A percentile compares a stretch with the other conserved stretches of the same genome.
These are phyloP conservation scores for Pyxicephalus adspersus DNA, from an alignment of 2,113 vertebrate species.

Conservation along the genomic window DNA sequence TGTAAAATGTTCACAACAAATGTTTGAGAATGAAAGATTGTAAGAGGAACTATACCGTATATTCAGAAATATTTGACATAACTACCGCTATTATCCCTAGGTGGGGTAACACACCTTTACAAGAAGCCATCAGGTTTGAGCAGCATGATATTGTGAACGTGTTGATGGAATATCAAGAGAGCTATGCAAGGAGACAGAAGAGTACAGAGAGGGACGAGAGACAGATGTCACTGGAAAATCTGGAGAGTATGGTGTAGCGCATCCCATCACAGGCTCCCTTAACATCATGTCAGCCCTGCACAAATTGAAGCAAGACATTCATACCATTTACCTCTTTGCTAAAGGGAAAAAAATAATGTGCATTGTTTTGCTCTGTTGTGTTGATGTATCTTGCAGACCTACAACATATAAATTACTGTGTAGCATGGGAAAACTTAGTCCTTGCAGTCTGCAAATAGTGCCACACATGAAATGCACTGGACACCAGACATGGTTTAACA, in stretches of 20 bases:
- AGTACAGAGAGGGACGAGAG: constrained; percentile 55
- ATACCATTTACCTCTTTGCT: neutral
- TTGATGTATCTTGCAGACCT: too few species aligned
- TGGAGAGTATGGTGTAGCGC: constrained; percentile 76
- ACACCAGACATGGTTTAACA: too few species aligned
- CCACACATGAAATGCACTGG: too few species aligned
- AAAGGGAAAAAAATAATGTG: neutral
- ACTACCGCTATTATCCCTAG: constrained; percentile 61
- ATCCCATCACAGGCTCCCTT: neutral
- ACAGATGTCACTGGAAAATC: constrained; percentile 68
- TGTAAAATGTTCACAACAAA: too few species aligned
- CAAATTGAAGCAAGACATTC: neutral
- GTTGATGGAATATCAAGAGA: constrained; percentile 78
- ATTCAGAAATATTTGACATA: neutral
- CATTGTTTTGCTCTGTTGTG: neutral
- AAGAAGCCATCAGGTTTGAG: constrained; percentile 83
- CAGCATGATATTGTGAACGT: constrained; percentile 73
- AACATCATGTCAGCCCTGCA: neutral
- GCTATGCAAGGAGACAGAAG: constrained; percentile 60
- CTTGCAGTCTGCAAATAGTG: too few species aligned
- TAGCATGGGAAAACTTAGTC: too few species aligned
- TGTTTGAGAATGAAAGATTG: too few species aligned
- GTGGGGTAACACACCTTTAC: constrained; percentile 83
- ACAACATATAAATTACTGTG: too few species aligned
- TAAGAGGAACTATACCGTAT: neutral